Base-by-base conservation (phyloP, 2,113 vertebrate species). In the Myodes glareolus region DNA sequence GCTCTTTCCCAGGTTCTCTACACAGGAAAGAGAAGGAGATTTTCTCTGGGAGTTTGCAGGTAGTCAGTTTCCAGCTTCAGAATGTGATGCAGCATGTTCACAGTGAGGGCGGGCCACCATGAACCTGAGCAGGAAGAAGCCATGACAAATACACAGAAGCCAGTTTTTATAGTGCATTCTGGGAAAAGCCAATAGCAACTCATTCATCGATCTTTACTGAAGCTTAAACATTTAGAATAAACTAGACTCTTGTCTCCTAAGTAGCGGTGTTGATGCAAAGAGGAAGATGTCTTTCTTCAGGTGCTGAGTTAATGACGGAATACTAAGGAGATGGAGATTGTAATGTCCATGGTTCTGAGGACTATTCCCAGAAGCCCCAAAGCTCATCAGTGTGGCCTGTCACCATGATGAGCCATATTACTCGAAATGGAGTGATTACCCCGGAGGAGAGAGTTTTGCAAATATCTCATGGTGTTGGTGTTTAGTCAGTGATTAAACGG, bases 111-210 rank as follows among this genome's bases (percentile, higher is more conserved):
- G 1, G 36, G 25, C 17, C 50, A 39, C 23, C 3, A 1, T 75
- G 67, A 80, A 31, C 70, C 76, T 39, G 50, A 7, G 27, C 31
- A 21, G 10, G 67, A 78, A 93, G 82, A 77, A 95, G 82, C 39
- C 0, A 4, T 67, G 36, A 27, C 63, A 19, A 7, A 0, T 21
- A 29, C 12, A 88, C 19, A 88, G 39, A 52, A 77, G 77, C 36
- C 6, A 10, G 67, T 89, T 82, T 86, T 42, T 61, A 92, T 84
- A 78, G 29, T 94, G 21, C 21, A n/a, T 96, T 89, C 95, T 85
- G 12, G 16, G 14, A 36, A 23, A 55, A 45, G 21, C n/a, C 67
- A 70, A 36, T 10, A 87, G 45, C 45, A 23, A 19, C 19, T 14
- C 23, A n/a, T 52, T 25, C 33, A n/a, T 0, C 12, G 47, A 68